These are phyloP conservation scores for Branchipolynoe longqiensis DNA, from an alignment of 2,888 invertebrate genomes.

Conservation along the genomic window DNA sequence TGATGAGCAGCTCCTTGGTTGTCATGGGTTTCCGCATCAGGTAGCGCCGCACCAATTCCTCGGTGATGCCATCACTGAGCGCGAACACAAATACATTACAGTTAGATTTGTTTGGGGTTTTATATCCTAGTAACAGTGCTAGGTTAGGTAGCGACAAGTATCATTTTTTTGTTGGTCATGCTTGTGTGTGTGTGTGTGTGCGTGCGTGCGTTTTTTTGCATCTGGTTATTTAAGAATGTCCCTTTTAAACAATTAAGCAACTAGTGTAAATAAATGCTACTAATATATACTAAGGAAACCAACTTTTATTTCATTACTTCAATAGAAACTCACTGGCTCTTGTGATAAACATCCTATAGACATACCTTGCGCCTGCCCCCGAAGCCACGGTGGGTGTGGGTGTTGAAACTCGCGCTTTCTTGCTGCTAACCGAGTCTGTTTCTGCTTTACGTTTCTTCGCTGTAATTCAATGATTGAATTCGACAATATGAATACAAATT, in stretches of 20 bases:
- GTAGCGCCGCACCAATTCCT: constrained; percentile 96
- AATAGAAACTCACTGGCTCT: too few species aligned
- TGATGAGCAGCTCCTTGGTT: constrained; percentile 95
- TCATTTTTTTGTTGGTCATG: too few species aligned
- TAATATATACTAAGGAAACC: too few species aligned
- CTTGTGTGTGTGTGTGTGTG: too few species aligned
- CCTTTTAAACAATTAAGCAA: too few species aligned
- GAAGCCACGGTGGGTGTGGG: background rate
- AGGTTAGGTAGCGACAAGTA: too few species aligned
- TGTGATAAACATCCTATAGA: too few species aligned
- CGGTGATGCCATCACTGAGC: constrained; percentile 86
- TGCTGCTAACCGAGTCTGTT: constrained; percentile 3
- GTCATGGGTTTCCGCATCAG: constrained; percentile 98
- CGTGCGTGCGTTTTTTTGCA: too few species aligned
- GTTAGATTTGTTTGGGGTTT: background rate
- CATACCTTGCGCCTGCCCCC: constrained; percentile 4
- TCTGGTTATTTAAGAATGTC: too few species aligned
- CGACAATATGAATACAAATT: background rate
- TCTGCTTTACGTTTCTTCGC: constrained; percentile 71
- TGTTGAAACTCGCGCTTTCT: constrained; percentile 51
- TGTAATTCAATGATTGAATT: background rate
- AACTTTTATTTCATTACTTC: too few species aligned
- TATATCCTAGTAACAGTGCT: too few species aligned
- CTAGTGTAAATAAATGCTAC: too few species aligned
- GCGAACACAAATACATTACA: background rate